These are phyloP conservation scores for Mesitornis unicolor DNA, from an alignment of 2,113 vertebrate genomes.

Conservation along the genomic window DNA sequence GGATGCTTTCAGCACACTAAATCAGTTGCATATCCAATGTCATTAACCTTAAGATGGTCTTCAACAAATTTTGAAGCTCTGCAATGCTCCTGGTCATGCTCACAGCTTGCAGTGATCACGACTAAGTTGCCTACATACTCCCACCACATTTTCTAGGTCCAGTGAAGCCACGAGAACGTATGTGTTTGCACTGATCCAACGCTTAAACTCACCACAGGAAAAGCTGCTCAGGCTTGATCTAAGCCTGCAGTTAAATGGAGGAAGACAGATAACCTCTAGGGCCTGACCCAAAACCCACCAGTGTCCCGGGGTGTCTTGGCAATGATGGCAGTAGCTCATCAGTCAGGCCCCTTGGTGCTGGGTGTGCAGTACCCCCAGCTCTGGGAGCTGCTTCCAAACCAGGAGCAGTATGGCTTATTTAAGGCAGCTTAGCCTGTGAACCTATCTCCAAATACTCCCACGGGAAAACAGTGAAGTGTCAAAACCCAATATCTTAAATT, in stretches of 20 bases:
- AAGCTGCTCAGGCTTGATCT: slow-evolving; percentile 23
- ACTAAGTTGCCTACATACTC: neutral
- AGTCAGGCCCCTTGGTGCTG: rapidly evolving
- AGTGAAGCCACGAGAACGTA: neutral
- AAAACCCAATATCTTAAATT: neutral
- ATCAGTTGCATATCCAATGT: neutral
- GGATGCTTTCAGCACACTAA: neutral
- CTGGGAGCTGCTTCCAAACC: neutral
- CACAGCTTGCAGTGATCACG: slow-evolving; percentile 22
- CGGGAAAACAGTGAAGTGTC: neutral
- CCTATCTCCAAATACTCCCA: neutral
- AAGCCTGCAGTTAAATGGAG: slow-evolving; percentile 9
- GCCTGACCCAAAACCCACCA: neutral
- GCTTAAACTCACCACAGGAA: neutral
- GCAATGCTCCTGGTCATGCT: neutral
- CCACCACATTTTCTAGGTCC: slow-evolving; percentile 4
- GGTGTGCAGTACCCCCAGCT: neutral
- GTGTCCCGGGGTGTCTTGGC: neutral
- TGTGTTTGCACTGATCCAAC: neutral
- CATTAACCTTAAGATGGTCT: neutral
- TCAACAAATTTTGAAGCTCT: neutral
- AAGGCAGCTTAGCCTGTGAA: neutral
- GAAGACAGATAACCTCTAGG: neutral
- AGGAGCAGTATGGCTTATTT: neutral
- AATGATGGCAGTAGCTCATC: neutral